Evolutionary conservation across 2,888 invertebrate genomes (phyloP).

Genomic region (Saturnia pavonia): DNA sequence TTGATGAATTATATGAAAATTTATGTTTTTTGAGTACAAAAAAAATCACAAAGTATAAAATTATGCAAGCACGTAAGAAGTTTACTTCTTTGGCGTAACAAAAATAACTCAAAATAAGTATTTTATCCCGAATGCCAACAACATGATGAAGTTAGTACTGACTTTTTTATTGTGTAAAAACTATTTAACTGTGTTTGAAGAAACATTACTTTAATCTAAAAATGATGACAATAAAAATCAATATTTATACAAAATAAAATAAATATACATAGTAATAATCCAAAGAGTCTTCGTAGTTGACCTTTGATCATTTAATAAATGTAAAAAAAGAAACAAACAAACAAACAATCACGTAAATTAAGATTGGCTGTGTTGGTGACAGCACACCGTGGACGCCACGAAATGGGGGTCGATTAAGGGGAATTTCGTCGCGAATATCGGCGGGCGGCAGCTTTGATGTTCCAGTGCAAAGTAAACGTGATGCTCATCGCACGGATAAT

Average conservation of each 20-base stretch:
- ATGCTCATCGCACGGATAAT: conserved; percentile 58
- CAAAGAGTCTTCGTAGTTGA: background rate
- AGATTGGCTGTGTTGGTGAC: conserved; percentile 25
- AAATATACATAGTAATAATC: background rate
- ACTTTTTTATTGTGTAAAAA: no score
- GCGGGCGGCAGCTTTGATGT: conserved; percentile 57
- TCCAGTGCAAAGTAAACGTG: conserved; percentile 69
- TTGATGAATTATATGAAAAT: no score
- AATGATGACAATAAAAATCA: background rate
- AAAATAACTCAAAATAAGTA: no score
- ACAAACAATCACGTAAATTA: conserved; percentile 26
- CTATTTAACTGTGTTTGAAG: no score
- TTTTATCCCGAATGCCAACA: no score
- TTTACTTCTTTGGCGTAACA: no score
- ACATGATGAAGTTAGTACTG: no score
- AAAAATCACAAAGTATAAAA: no score
- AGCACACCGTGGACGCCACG: conserved; percentile 21
- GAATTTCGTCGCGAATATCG: conserved; percentile 60
- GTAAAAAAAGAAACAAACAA: conserved; percentile 16
- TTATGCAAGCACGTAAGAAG: no score
- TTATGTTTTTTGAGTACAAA: no score
- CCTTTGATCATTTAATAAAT: conserved; percentile 6
- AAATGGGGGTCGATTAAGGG: conserved; percentile 52
- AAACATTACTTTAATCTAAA: no score
- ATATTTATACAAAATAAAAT: background rate